Base-by-base conservation (phyloP, 2,797 vertebrate genomes). In the Parauchenoglanis ngamensis region DNA sequence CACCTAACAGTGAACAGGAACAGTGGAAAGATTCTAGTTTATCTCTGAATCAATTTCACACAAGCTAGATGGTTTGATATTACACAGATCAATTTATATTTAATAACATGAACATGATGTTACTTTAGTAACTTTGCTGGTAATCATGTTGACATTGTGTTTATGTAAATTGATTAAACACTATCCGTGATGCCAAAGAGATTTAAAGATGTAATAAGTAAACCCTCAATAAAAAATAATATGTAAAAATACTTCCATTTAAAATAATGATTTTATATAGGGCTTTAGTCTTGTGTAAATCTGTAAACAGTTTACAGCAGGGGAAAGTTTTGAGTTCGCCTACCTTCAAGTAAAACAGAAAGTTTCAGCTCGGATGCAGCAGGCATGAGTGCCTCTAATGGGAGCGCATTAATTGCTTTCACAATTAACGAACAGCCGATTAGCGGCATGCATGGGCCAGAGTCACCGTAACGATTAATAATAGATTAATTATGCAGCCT, bases 381-480 rank as follows among this genome's bases (percentile, higher is more conserved):
- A 70, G 82, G 59, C 73, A 8, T 79, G 31, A 72, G 54, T 7
- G 25, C 13, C 23, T 46, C 86, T 77, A 61, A 87, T 49, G 44
- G 31, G 72, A 70, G 25, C 10, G 46, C 54, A 44, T 13, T 56
- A 78, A 78, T 57, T 21, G 75, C 65, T 52, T 67, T 84, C 17
- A 12, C 73, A 85, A 84, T 87, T 87, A 87, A 35, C n/a, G 35
- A 78, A 68, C 63, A 31, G 59, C 35, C 44, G 75, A 85, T 85
- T 87, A 80, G 75, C 31, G 28, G 28, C 40, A 7, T 31, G 28
- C 75, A 13, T 11, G 25, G 54, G 68, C 59, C 65, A 77, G 68
- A 81, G 59, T 76, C 78, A 85, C 68, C 80, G 81, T 83, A 83
- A 88, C 65, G 44, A 86, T 73, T 86, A 86, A 86, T 88, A 86